phyloP scores from a whole-genome alignment of 2,888 invertebrate genomes.

The Epinotia brunnichana region DNA sequence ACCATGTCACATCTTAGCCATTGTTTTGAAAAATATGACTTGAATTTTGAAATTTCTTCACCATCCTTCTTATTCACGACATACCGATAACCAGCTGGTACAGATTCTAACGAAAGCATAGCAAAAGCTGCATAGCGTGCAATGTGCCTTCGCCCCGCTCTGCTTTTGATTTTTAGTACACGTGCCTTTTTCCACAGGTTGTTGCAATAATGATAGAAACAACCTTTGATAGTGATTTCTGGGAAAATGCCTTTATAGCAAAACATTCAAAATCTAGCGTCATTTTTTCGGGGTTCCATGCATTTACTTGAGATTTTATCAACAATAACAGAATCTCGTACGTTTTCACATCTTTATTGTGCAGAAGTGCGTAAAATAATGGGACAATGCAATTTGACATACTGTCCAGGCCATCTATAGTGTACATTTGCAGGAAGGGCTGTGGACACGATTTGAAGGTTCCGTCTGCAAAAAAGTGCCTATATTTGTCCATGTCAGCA shows the following conservation, averaged over 20 bases:
- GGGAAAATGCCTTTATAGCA: neutral
- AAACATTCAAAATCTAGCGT: slow-evolving; percentile 4
- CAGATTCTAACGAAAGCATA: neutral
- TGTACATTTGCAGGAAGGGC: slow-evolving; percentile 10
- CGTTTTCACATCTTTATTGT: neutral
- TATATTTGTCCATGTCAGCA: slow-evolving; percentile 4
- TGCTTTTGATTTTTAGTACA: slow-evolving; percentile 1
- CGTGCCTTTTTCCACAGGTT: neutral
- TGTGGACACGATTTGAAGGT: neutral
- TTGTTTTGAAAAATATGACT: slow-evolving; percentile 11
- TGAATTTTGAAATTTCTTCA: neutral
- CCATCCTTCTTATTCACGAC: neutral
- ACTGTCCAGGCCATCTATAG: slow-evolving; percentile 1
- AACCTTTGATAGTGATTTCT: slow-evolving; percentile 7
- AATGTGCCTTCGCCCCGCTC: slow-evolving; percentile 2
- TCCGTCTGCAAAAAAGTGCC: slow-evolving; percentile 1
- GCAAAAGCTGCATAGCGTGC: slow-evolving; percentile 10
- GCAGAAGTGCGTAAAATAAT: slow-evolving; percentile 3
- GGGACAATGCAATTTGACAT: neutral
- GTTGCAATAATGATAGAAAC: slow-evolving; percentile 10
- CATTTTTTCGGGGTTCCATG: neutral
- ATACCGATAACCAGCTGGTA: neutral
- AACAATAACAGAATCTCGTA: slow-evolving; percentile 6
- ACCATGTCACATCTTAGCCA: slow-evolving; percentile 3
- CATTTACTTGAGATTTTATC: too few species aligned